A percentile compares a stretch with the other conserved stretches of the same genome.
Evolutionary conservation across 2,113 vertebrate genomes (phyloP).

Genomic region (Sorex araneus): DNA sequence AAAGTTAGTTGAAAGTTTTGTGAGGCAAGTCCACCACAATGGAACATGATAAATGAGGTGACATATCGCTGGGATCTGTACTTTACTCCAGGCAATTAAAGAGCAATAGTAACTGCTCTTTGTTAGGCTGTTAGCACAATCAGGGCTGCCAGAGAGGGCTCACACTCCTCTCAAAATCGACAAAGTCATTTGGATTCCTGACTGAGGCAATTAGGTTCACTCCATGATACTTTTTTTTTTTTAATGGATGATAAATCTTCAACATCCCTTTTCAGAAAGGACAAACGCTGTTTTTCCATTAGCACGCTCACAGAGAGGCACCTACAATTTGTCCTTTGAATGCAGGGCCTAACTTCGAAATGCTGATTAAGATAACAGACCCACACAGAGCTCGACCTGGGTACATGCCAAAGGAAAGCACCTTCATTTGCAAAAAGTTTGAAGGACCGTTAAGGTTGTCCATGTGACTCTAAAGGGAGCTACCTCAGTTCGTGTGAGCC

Average conservation of each 20-base stretch:
- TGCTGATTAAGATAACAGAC: slow-evolving; percentile 20
- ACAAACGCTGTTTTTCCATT: slow-evolving; percentile 21
- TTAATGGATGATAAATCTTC: slow-evolving; percentile 28
- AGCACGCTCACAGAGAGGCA: neutral
- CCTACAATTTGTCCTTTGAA: neutral
- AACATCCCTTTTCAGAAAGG: slow-evolving; percentile 19
- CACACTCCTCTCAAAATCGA: slow-evolving; percentile 54
- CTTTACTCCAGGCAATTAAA: slow-evolving; percentile 89
- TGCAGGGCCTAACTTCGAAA: slow-evolving; percentile 46
- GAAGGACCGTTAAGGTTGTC: neutral
- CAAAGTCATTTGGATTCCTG: slow-evolving; percentile 74
- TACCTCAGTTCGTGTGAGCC: neutral
- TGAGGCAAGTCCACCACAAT: slow-evolving; percentile 88
- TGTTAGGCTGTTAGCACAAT: slow-evolving; percentile 64
- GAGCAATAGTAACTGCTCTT: slow-evolving; percentile 42
- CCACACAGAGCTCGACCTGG: neutral
- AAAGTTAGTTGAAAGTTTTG: slow-evolving; percentile 86
- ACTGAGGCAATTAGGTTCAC: slow-evolving; percentile 52
- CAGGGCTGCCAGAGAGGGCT: slow-evolving; percentile 64
- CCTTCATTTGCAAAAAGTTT: slow-evolving; percentile 14
- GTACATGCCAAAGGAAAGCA: slow-evolving; percentile 31
- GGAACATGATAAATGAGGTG: slow-evolving; percentile 89
- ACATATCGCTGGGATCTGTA: slow-evolving; percentile 89
- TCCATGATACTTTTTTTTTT: slow-evolving; percentile 50
- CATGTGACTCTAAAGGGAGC: neutral